Percentiles rank a stretch among this genome's conserved stretches.
phyloP scores from a whole-genome alignment of 37 sponge, comb jelly and placozoan species.

The Chondrosia reniformis region DNA sequence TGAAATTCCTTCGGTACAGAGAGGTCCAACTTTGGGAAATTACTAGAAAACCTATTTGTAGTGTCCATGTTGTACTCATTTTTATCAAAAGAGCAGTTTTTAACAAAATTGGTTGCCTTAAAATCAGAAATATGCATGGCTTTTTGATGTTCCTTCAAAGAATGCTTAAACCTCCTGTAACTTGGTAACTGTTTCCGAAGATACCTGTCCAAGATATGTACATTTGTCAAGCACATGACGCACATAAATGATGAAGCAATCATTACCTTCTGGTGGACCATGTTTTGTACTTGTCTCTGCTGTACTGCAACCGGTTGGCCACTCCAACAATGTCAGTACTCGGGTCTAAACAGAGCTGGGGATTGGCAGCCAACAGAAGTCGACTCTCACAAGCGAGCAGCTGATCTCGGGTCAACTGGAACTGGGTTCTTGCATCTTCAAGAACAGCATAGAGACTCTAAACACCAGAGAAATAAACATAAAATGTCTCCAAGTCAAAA shows the following conservation, averaged over 20 bases:
- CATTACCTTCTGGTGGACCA: constrained; percentile 25
- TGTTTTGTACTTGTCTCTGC: constrained; percentile 44
- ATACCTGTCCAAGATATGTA: background rate
- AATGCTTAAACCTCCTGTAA: background rate
- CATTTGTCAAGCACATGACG: background rate
- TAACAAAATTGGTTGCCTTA: no score
- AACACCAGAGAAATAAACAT: no score
- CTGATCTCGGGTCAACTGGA: constrained; percentile 36
- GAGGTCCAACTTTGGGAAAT: background rate
- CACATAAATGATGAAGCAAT: background rate
- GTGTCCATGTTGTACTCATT: no score
- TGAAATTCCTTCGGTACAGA: background rate
- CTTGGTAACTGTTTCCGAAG: constrained; percentile 15
- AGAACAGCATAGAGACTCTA: background rate
- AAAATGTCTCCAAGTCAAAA: no score
- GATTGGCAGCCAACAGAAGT: constrained; percentile 53
- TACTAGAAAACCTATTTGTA: no score
- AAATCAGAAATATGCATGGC: no score
- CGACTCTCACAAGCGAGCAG: constrained; percentile 42
- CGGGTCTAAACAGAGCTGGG: constrained; percentile 69
- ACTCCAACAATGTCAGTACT: constrained; percentile 63
- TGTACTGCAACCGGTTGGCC: constrained; percentile 70
- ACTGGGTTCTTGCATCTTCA: background rate
- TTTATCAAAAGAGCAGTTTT: no score
- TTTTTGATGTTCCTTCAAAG: no score